Base-by-base conservation (phyloP, 2,113 vertebrate species). In the Cyphomyrus plagiostoma region DNA sequence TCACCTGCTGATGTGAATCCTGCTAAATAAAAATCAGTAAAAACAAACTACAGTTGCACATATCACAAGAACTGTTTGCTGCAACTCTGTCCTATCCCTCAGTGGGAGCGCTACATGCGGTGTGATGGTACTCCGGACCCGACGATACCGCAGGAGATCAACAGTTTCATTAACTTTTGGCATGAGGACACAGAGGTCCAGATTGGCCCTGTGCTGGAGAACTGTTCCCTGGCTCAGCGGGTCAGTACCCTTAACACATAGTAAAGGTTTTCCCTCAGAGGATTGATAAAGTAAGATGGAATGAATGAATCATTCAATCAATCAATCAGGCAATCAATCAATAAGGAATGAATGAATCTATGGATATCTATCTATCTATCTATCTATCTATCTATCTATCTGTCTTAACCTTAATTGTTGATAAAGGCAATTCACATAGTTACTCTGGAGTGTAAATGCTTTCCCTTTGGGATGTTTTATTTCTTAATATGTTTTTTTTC, bases 121-220 rank as follows among this genome's bases (percentile, higher is more conserved):
- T 99, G 97, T 89, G 97, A 98, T 42, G 97, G 95, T 19, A 95
- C n/a, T 48, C 97, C 98, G n/a, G 97, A 99, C 88, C 97, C 98
- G n/a, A 91, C 94, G 0, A 19, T 95, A 0, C 92, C 94, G 35
- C 94, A 91, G 66, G 97, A 99, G 80, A 95, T 99, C 17, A 99
- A 99, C 90, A 96, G 96, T 45, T 99, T 96, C 89, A 96, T 99
- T 88, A 97, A 93, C 89, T 91, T 98, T 87, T 98, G 97, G 97
- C 92, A 89, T 90, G 98, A 98, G 19, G 95, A 97, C 83, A 92
- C 88, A 26, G 94, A 96, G 10, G 92, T 96, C 56, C 93, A 95
- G 13, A 58, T 97, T 35, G 92, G 93, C 3, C 49, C 48, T 1
- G 95, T 98, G 89, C 91, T 98, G 35, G 15, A 95, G 87, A 95